Base-by-base conservation (phyloP, 1,140 invertebrate genomes). In the Heliothis subflexa region DNA sequence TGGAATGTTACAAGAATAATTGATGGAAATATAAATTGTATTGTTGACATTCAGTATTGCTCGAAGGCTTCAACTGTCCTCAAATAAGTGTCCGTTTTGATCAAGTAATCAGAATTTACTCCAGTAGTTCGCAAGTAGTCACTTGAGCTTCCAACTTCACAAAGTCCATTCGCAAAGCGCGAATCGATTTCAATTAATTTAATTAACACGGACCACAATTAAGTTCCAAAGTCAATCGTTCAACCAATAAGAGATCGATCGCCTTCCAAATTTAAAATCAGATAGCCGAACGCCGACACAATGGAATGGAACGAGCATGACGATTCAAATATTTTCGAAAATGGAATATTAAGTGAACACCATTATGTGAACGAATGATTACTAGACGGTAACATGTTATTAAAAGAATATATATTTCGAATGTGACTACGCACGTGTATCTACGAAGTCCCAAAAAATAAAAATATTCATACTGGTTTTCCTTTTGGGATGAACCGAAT, bases 291-390 rank as follows among this genome's bases (percentile, higher is more conserved):
- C 82, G 45, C 78, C 83, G 81, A 85, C 89, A 90, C 88, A 90
- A 92, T 92, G 87, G 88, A 91, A 91, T 90, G 89, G 90, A 91
- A 89, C 86, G 88, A 91, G 93, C 91, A 94, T 94, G 93, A 93
- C 93, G 89, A 81, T 93, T 93, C 93, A 93, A 94, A 94, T 93
- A 93, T 94, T 93, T 93, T 93, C 85, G 86, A 93, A 94, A 93
- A 93, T 94, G 91, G 90, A 93, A 93, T 93, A 94, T 93, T 93
- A 93, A 94, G 90, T 93, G 91, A 91, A 89, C 73, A 91, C 89
- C 89, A 93, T 93, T 93, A 93, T 93, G 90, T 89, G 89, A 86
- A 87, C 86, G 87, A 90, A 84, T 89, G 89, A 91, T 92, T 88
- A 88, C 85, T 91, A 87, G 85, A 83, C 81, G 85, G 81, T 82